Percentiles rank a stretch among this genome's conserved stretches.
Conservation (phyloP, 2,797 vertebrate genomes). For the Numenius phaeopus region DNA sequence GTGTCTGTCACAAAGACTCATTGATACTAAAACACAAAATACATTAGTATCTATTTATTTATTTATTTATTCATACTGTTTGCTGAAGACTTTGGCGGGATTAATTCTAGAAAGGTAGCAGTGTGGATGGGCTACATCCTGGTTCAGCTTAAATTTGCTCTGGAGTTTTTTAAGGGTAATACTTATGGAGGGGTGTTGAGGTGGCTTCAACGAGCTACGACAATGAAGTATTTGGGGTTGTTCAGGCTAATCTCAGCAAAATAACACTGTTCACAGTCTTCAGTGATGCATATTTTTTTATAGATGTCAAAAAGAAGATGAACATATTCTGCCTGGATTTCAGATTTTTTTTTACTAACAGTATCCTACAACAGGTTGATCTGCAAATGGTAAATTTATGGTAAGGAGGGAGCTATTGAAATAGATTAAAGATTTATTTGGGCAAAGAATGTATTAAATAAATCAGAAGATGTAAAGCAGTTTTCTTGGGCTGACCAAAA, state of each 20-base stretch:
- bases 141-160: background rate
- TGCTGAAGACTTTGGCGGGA: background rate
- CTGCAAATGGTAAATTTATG: conserved; percentile 7
- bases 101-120: conserved; percentile 14
- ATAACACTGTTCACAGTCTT: background rate
- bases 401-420: conserved; percentile 1
- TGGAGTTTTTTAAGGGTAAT: background rate
- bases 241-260: background rate
- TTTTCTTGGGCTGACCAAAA: background rate
- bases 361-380: background rate
- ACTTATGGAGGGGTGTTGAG: background rate
- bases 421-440: conserved; percentile 6
- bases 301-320: conserved; percentile 1
- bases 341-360: background rate
- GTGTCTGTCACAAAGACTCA: conserved; percentile 27
- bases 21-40: conserved; percentile 1
- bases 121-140: background rate
- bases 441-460: background rate
- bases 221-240: background rate
- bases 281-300: background rate
- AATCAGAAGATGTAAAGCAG: background rate
- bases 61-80: background rate
- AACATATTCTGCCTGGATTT: background rate
- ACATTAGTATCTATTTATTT: background rate
- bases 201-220: background rate